Percentiles rank a stretch among this genome's conserved stretches.
These are phyloP conservation scores for Penaeus japonicus DNA, from an alignment of 1,140 invertebrate species.

Conservation along the genomic window DNA sequence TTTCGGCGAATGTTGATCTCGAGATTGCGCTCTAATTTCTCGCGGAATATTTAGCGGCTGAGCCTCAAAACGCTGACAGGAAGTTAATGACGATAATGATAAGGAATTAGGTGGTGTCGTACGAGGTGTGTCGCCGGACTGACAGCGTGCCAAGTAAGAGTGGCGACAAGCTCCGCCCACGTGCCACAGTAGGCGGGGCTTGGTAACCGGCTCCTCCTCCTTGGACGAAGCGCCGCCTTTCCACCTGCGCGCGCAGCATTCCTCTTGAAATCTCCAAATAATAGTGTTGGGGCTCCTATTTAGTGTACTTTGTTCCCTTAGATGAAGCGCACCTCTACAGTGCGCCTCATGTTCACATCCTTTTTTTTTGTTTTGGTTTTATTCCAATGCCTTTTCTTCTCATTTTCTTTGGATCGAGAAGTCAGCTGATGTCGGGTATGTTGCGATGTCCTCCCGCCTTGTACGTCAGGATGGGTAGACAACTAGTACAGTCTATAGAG, in stretches of 20 bases:
- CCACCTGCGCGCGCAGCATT: constrained; percentile 15
- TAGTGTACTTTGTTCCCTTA: constrained; percentile 38
- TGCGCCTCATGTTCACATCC: neutral
- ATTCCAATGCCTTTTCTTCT: neutral
- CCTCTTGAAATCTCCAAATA: constrained; percentile 27
- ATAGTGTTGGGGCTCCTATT: constrained; percentile 24
- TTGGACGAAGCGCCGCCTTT: neutral
- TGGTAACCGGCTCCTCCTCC: neutral
- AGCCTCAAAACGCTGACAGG: neutral
- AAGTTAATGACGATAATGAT: constrained; percentile 24
- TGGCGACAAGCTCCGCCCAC: constrained; percentile 13
- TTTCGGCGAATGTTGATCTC: no score
- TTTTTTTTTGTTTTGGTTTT: neutral
- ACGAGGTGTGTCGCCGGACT: constrained; percentile 30
- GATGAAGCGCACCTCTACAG: constrained; percentile 29
- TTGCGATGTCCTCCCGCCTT: neutral
- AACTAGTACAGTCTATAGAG: constrained; percentile 27
- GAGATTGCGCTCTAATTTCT: no score
- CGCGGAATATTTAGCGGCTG: no score
- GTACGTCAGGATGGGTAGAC: constrained; percentile 24
- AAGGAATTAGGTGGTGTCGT: constrained; percentile 32
- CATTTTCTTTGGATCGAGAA: neutral
- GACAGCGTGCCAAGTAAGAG: constrained; percentile 33
- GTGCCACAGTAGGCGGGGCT: constrained; percentile 21
- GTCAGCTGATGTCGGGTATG: constrained; percentile 25